phyloP scores from a whole-genome alignment of 1,140 invertebrate species.

The Pseudomyrmex flavicornis region DNA sequence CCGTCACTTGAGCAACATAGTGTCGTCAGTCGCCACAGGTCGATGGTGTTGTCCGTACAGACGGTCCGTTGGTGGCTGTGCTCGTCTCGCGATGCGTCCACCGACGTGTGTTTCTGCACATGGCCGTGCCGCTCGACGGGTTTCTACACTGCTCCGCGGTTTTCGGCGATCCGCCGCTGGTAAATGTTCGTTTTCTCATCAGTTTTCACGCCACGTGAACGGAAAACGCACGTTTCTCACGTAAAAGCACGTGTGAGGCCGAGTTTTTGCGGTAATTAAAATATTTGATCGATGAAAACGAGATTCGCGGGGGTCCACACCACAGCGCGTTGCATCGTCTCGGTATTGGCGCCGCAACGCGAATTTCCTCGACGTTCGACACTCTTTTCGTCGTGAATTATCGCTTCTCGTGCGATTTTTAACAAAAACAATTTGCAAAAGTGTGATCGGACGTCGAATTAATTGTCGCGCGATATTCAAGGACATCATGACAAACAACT shows the following conservation, averaged over 20 bases:
- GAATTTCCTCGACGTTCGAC: conserved; percentile 18
- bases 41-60: conserved; percentile 78
- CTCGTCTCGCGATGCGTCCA: conserved; percentile 81
- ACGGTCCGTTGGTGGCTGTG: conserved; percentile 82
- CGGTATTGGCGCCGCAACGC: conserved; percentile 36
- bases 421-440: neutral
- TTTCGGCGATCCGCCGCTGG: conserved; percentile 78
- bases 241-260: conserved; percentile 5
- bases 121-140: conserved; percentile 81
- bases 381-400: neutral
- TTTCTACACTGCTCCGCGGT: conserved; percentile 75
- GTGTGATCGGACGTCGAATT: neutral
- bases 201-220: conserved; percentile 40
- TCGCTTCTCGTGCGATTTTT: neutral
- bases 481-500: conserved; percentile 73
- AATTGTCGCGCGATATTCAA: conserved; percentile 67
- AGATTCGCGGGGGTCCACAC: neutral
- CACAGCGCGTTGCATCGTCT: conserved; percentile 30
- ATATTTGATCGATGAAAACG: conserved; percentile 31
- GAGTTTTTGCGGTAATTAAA: conserved; percentile 28
- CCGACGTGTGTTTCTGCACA: conserved; percentile 83
- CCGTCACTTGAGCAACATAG: conserved; percentile 62
- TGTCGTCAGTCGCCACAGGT: conserved; percentile 73
- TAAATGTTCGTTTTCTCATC: conserved; percentile 74
- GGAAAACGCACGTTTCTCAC: conserved; percentile 9